A percentile compares a stretch with the other conserved stretches of the same genome.
phyloP scores from a whole-genome alignment of 2,113 vertebrate species.

The Callocephalon fimbriatum region DNA sequence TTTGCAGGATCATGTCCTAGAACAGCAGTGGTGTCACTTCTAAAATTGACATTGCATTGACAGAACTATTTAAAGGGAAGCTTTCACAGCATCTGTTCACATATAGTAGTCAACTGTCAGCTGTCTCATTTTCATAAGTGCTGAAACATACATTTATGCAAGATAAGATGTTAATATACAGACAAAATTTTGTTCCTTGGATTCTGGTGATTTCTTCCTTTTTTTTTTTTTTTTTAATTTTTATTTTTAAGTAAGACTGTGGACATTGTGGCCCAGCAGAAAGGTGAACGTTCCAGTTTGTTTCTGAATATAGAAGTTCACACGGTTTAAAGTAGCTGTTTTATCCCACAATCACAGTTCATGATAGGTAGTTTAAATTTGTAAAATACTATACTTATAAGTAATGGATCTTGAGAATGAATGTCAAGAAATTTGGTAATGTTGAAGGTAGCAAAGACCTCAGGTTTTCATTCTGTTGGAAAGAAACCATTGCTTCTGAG shows the following conservation, averaged over 20 bases:
- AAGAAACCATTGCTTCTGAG: background rate
- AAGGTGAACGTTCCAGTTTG: background rate
- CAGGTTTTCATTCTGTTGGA: background rate
- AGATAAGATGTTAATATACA: background rate
- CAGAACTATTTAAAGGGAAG: constrained; percentile 56
- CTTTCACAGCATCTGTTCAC: constrained; percentile 51
- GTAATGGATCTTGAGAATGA: background rate
- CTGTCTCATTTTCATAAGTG: constrained; percentile 58
- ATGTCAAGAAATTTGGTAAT: background rate
- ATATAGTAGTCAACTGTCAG: constrained; percentile 45
- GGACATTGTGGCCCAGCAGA: background rate
- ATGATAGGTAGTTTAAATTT: background rate
- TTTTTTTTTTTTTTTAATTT: too few relatives aligned
- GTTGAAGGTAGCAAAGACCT: background rate
- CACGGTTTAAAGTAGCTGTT: background rate
- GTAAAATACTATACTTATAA: background rate
- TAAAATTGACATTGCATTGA: constrained; percentile 35
- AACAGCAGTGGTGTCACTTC: constrained; percentile 16
- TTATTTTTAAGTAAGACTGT: background rate
- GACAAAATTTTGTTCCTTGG: background rate
- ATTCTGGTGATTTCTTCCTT: background rate
- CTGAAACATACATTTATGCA: constrained; percentile 44
- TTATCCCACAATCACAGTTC: background rate
- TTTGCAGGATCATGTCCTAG: background rate
- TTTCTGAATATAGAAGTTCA: background rate